Base-by-base conservation (phyloP, 2,888 invertebrate genomes). In the Leptinotarsa tumamoca region DNA sequence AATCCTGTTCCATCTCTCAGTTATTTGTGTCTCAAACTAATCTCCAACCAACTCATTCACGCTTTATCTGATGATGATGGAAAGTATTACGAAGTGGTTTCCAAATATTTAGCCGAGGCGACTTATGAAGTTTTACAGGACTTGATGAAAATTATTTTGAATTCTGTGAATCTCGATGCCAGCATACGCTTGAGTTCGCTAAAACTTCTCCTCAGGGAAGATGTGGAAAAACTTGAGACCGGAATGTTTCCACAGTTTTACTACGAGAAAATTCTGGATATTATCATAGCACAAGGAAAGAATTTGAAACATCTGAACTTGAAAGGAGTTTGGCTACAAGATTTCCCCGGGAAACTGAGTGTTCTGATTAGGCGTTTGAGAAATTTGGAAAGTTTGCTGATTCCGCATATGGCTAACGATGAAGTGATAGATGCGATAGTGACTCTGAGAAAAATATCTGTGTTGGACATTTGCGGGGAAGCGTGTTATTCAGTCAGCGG, bases 311-410 rank as follows among this genome's bases (percentile, higher is more conserved):
- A 87, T 69, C 90, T 94, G 71, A 93, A 94, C 87, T 87, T 94
- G 74, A 94, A 93, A 89, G 94, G 94, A 17, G 92, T 94, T 51
- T 94, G 94, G 94, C 92, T 93, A 61, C 92, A 93, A 86, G 93
- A 94, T 79, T 91, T 93, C 81, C 90, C 93, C 83, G 88, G 90
- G 74, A 89, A 92, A 15, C 90, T 94, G 89, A 92, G 91, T 78
- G 89, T 91, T 49, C 87, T 93, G 49, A 89, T 94, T 10, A 89
- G 90, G 80, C 91, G 91, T 81, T 89, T 93, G 67, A 89, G 88
- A n/a, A 89, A 91, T 82, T 86, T 94, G 70, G 91, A 91, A 4
- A 91, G 90, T 43, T 87, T 94, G 1, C 91, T 91, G 83, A 93
- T 94, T 80, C 94, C 94, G 0, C 93, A 93, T 81, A 92, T 93